A percentile compares a stretch with the other conserved stretches of the same genome.
These are phyloP conservation scores for Plebejus anna DNA, from an alignment of 2,888 invertebrate genomes.

Conservation along the genomic window DNA sequence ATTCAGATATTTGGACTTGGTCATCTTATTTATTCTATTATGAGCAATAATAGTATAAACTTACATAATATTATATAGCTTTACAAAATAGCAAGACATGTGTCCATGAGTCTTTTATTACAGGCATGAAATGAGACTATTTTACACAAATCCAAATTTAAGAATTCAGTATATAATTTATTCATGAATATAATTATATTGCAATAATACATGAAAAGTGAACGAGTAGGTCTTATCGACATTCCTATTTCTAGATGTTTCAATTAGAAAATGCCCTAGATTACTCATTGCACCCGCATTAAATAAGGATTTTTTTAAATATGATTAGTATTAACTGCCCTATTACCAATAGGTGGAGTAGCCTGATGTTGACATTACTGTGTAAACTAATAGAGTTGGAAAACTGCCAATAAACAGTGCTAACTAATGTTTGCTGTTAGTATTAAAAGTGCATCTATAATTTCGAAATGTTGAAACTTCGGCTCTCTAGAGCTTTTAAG, in stretches of 20 bases:
- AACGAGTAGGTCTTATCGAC: not conserved
- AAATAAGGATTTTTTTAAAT: not conserved
- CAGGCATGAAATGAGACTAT: too few species aligned
- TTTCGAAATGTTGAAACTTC: not conserved
- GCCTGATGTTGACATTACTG: not conserved
- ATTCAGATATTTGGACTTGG: too few species aligned
- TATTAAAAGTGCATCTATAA: not conserved
- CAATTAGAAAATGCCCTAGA: not conserved
- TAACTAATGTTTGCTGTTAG: not conserved
- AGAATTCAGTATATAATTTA: too few species aligned
- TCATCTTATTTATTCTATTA: too few species aligned
- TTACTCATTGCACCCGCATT: not conserved
- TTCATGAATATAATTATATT: too few species aligned
- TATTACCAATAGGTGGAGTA: not conserved
- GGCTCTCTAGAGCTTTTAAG: too few species aligned
- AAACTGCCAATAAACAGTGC: not conserved
- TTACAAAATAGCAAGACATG: too few species aligned
- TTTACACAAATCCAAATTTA: too few species aligned
- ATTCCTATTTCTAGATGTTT: constrained; percentile 3
- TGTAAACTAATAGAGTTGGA: constrained; percentile 6
- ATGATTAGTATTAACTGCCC: not conserved
- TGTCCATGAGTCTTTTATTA: too few species aligned
- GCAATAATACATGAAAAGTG: too few species aligned
- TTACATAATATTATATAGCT: too few species aligned
- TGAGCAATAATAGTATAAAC: too few species aligned